Base-by-base conservation (phyloP, 2,113 vertebrate species). In the Oplegnathus fasciatus region DNA sequence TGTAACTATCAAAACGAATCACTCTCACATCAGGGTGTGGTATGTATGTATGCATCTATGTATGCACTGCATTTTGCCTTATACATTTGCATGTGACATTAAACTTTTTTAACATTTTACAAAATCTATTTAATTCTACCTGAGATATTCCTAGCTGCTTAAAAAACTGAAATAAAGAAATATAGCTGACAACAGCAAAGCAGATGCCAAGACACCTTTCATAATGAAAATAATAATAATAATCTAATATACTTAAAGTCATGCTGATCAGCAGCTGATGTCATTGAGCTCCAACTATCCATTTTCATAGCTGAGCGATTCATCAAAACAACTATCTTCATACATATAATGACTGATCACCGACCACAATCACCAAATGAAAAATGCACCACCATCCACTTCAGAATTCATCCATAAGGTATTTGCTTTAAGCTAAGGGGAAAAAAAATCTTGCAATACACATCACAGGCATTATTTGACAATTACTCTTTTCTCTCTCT, bases 191-290 rank as follows among this genome's bases (percentile, higher is more conserved):
- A 48, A 68, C 42, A 52, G 68, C 48, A 22, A 70, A 32, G 24
- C 30, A 37, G 32, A 55, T 70, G 10, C 48, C 50, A 71, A 10
- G 30, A 22, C 22, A 48, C 44, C 46, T 48, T 48, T 28, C 14
- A 67, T 13, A 28, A 34, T 62, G 10, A 64, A 37, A 24, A 40
- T 65, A 40, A 42, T 42, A 42, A 34, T 5, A 6, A 65, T 65
- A 24, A 22, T 50, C 4, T 48, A 48, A 48, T 48, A 48, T 2
- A 30, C 20, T 30, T 60, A 17, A 20, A 14, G 5, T 61, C 37
- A 61, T 76, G 46, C 20, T 68, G 28, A 74, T 62, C 24, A 75
- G 71, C n/a, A n/a, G n/a, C n/a, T n/a, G 80, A 72, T 32, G 69
- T 64, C 34, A 74, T 58, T 84, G 10, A 24, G 4, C 34, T 37